These are phyloP conservation scores for Eulithis prunata DNA, from an alignment of 2,888 invertebrate species.

Conservation along the genomic window DNA sequence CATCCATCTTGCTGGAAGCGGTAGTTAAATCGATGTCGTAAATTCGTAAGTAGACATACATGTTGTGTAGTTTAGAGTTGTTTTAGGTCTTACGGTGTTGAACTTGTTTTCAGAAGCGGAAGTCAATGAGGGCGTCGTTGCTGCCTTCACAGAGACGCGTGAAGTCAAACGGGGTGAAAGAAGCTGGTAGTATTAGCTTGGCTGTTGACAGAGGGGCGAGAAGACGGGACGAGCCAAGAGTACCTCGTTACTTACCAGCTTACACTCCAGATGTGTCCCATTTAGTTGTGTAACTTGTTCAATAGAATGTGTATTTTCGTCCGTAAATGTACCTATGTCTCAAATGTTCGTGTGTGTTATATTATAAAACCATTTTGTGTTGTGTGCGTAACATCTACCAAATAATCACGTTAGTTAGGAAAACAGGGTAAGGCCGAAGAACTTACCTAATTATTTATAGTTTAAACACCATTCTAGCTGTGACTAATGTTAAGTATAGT, in stretches of 20 bases:
- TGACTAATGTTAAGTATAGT: constrained; percentile 45
- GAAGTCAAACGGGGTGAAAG: constrained; percentile 91
- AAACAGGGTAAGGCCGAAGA: constrained; percentile 47
- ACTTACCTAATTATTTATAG: constrained; percentile 30
- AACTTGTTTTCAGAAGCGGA: constrained; percentile 90
- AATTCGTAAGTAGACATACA: constrained; percentile 68
- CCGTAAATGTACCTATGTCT: constrained; percentile 23
- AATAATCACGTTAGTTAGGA: constrained; percentile 34
- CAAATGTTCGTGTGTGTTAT: constrained; percentile 24
- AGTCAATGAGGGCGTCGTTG: constrained; percentile 91
- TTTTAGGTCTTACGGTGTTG: constrained; percentile 41
- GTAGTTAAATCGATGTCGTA: constrained; percentile 63
- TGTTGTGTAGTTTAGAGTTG: constrained; percentile 35
- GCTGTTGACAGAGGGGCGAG: constrained; percentile 89
- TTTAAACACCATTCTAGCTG: constrained; percentile 50
- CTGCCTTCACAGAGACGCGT: constrained; percentile 90
- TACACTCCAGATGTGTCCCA: constrained; percentile 93
- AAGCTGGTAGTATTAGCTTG: constrained; percentile 91
- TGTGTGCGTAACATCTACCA: constrained; percentile 31
- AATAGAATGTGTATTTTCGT: constrained; percentile 27
- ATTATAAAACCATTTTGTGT: constrained; percentile 24
- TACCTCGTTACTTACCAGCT: constrained; percentile 89
- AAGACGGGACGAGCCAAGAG: constrained; percentile 87
- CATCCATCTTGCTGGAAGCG: constrained; percentile 58
- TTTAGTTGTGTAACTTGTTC: constrained; percentile 86